Evolutionary conservation across 2,888 invertebrate genomes (phyloP).

Genomic region (Sinelater perroti): DNA sequence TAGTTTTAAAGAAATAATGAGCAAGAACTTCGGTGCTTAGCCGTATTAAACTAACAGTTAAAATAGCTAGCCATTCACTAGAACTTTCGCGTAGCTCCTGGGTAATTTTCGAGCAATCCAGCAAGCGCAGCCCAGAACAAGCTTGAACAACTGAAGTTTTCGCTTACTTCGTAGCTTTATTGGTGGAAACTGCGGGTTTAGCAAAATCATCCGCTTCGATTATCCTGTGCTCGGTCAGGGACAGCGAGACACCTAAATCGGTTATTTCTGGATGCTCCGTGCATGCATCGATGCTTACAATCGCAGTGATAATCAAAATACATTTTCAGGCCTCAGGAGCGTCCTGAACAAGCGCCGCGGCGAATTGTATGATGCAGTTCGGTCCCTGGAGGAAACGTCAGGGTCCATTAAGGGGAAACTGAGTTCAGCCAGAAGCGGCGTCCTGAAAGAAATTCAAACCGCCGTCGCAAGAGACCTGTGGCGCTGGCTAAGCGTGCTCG

Average conservation of each 20-base stretch:
- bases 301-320: constrained; percentile 10
- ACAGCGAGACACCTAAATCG: too few relatives aligned
- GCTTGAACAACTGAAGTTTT: not conserved
- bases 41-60: constrained; percentile 6
- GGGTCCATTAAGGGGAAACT: constrained; percentile 58
- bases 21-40: constrained; percentile 12
- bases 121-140: not conserved
- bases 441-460: constrained; percentile 61
- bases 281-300: too few relatives aligned
- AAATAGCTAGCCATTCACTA: constrained; percentile 11
- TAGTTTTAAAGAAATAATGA: constrained; percentile 10
- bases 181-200: too few relatives aligned
- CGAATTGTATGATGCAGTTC: constrained; percentile 67
- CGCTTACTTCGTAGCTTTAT: not conserved
- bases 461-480: constrained; percentile 68
- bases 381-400: constrained; percentile 68
- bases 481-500: constrained; percentile 71
- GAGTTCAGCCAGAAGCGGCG: constrained; percentile 44
- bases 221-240: too few relatives aligned
- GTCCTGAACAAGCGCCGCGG: constrained; percentile 67
- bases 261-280: too few relatives aligned
- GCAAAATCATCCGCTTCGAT: too few relatives aligned
- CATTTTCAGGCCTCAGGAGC: constrained; percentile 66
- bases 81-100: not conserved
- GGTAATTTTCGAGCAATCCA: constrained; percentile 19